These are phyloP conservation scores for Chinchilla lanigera DNA, from an alignment of 2,113 vertebrate genomes.

Conservation along the genomic window DNA sequence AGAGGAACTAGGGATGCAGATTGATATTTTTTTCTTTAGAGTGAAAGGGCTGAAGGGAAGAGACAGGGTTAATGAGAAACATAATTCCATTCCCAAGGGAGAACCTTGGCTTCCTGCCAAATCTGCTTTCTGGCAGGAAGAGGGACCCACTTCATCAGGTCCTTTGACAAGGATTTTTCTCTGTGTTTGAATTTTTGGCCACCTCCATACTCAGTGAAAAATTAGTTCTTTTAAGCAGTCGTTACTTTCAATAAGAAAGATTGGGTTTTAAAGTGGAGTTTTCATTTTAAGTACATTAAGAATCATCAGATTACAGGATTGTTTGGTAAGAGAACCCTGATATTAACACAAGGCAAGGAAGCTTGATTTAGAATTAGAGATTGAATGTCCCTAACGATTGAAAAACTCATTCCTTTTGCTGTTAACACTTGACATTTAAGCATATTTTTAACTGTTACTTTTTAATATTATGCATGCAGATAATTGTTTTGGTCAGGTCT, in stretches of 20 bases:
- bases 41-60: slow-evolving; percentile 17
- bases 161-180: slow-evolving; percentile 68
- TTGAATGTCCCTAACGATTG: neutral
- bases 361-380: neutral
- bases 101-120: slow-evolving; percentile 59
- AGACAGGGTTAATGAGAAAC: slow-evolving; percentile 49
- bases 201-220: slow-evolving; percentile 57
- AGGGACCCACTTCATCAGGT: slow-evolving; percentile 67
- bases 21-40: neutral
- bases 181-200: slow-evolving; percentile 67
- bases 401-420: neutral
- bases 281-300: slow-evolving; percentile 56
- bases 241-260: slow-evolving; percentile 4
- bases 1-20: neutral
- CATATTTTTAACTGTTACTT: neutral
- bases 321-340: neutral
- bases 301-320: slow-evolving; percentile 22
- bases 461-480: neutral
- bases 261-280: slow-evolving; percentile 60
- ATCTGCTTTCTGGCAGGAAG: slow-evolving; percentile 67
- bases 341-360: slow-evolving; percentile 1
- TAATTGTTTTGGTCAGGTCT: neutral
- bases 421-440: neutral
- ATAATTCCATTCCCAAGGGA: slow-evolving; percentile 57
- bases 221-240: slow-evolving; percentile 58